Evolutionary conservation across 2,888 invertebrate species (phyloP), one percentile per base, ranked within the genome.

Genomic region (Oithona nana): DNA sequence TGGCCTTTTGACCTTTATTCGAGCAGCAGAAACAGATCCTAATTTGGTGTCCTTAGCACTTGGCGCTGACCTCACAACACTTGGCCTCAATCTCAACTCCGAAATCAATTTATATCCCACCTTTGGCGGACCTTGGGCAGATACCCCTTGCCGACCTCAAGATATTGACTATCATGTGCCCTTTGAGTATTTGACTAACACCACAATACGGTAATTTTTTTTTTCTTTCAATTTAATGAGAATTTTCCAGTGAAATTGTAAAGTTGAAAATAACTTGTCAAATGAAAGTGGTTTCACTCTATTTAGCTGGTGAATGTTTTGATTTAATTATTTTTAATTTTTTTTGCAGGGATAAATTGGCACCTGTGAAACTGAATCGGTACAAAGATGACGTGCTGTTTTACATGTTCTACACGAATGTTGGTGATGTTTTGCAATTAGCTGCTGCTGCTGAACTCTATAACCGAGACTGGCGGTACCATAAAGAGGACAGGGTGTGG

Each of bases 51-150:
- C 93, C 65, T 76, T 99, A 73, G 95, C 97, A 65, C 81, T 98
- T 71, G 98, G 98, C 66, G 93, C 93, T 76, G 98, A 98, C 77
- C 80, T 98, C 72, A 98, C 97, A 66, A 92, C 94, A 66, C 80
- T 98, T 70, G 97, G 98, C 68, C 82, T 98, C 73, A 97, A 98
- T 80, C 83, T 98, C 73, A 97, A 97, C 77, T 92, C 94, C 69
- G 88, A 93, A 66, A 97, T 97, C 78, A 89, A 90, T 77, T 81
- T 98, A 20, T 95, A 95, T 80, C 90, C 92, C 73, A 94, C 89
- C 70, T 98, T 98, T 76, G 94, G 92, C 71, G 98, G 97, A 66
- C 98, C 98, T 20, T 98, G 95, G 92, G 88, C 93, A 71, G 97
- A 97, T 74, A 84, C 86, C 73, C 92, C 97, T 62, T 93, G 94